phyloP scores from a whole-genome alignment of 37 sponge, comb jelly and placozoan species.

The Axinella damicornis region DNA sequence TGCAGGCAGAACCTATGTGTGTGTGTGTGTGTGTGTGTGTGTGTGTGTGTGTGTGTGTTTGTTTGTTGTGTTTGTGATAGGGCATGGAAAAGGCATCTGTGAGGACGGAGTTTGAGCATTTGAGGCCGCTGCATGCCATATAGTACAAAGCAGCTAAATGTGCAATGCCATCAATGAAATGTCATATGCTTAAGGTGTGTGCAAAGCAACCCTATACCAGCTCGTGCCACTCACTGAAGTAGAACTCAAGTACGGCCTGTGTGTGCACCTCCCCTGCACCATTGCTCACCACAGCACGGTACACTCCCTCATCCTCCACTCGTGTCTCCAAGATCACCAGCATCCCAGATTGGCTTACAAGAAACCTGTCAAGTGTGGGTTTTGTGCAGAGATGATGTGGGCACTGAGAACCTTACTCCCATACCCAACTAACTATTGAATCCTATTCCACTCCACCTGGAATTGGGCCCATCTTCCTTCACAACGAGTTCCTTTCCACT shows the following conservation, averaged over 20 bases:
- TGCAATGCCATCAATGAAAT: too few relatives aligned
- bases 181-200: background rate
- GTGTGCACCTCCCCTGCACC: slow-evolving; percentile 36
- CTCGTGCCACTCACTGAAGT: slow-evolving; percentile 1
- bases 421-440: background rate
- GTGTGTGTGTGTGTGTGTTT: too few relatives aligned
- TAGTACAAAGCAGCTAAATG: too few relatives aligned
- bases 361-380: slow-evolving; percentile 1
- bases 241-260: slow-evolving; percentile 6
- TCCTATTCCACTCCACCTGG: background rate
- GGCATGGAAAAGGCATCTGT: too few relatives aligned
- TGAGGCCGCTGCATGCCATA: background rate
- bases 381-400: too few relatives aligned
- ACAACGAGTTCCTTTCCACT: background rate
- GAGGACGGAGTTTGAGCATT: too few relatives aligned
- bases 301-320: slow-evolving; percentile 27
- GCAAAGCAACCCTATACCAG: slow-evolving; percentile 2
- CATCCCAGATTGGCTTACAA: slow-evolving; percentile 10
- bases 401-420: background rate
- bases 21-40: background rate
- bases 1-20: slow-evolving; percentile 4
- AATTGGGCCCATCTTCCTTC: background rate
- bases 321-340: slow-evolving; percentile 33
- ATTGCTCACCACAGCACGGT: slow-evolving; percentile 28
- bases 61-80: background rate